Evolutionary conservation across 1,140 invertebrate species (phyloP).

Genomic region (Drosophila mauritiana): DNA sequence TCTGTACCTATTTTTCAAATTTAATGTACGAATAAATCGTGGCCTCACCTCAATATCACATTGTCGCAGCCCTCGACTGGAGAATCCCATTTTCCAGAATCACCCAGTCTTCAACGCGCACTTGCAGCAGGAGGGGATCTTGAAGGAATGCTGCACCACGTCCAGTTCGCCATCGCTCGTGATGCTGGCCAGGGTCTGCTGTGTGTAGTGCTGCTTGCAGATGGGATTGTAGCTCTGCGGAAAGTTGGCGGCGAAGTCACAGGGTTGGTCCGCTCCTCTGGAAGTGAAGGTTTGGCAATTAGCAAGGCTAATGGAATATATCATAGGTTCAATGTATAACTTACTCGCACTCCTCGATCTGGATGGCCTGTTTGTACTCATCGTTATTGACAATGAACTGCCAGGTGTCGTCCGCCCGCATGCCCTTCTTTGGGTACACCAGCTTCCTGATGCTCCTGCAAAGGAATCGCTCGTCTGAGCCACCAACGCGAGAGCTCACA

Average conservation of each 20-base stretch:
- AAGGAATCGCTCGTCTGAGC: slow-evolving; percentile 51
- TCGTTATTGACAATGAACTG: slow-evolving; percentile 74
- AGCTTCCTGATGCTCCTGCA: slow-evolving; percentile 49
- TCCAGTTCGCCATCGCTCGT: slow-evolving; percentile 42
- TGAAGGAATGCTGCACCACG: slow-evolving; percentile 79
- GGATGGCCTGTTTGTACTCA: slow-evolving; percentile 73
- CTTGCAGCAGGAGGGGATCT: slow-evolving; percentile 88
- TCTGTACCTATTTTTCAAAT: slow-evolving; percentile 26
- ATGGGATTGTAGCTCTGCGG: slow-evolving; percentile 85
- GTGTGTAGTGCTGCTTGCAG: slow-evolving; percentile 88
- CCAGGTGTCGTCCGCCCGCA: slow-evolving; percentile 57
- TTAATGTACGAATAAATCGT: slow-evolving; percentile 37
- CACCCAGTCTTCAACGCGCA: slow-evolving; percentile 84
- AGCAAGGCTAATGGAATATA: too few species aligned
- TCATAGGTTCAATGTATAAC: slow-evolving; percentile 8
- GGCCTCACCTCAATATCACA: slow-evolving; percentile 67
- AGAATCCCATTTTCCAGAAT: slow-evolving; percentile 8
- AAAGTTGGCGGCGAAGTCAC: slow-evolving; percentile 82
- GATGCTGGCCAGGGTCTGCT: slow-evolving; percentile 60
- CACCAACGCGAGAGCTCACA: slow-evolving; percentile 55
- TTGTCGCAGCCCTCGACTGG: slow-evolving; percentile 44
- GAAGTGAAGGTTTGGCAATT: neutral
- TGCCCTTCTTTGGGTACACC: slow-evolving; percentile 63
- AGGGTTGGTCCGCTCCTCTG: slow-evolving; percentile 70
- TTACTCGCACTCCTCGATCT: slow-evolving; percentile 83